Percentiles rank a stretch among this genome's conserved stretches.
Conservation (phyloP, 2,113 vertebrate species). For the Rallus limicola region DNA sequence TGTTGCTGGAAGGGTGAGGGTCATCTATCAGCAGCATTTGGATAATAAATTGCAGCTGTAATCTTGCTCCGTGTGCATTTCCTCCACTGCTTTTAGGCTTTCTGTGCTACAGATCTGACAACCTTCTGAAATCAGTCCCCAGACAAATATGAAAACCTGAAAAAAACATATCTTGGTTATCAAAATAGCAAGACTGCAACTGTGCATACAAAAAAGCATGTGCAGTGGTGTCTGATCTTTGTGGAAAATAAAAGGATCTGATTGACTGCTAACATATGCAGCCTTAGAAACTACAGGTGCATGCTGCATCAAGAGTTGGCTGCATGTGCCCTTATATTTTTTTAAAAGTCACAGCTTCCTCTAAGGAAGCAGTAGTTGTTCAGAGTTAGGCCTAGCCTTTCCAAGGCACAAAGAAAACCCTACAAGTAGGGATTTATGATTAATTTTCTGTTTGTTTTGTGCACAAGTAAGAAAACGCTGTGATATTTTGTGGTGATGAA, state of each 20-base stretch:
- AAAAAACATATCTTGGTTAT: not conserved
- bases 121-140: not conserved
- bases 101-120: not conserved
- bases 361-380: not conserved
- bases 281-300: not conserved
- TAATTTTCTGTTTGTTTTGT: conserved; percentile 9
- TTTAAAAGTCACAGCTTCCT: not conserved
- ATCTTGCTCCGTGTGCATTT: not conserved
- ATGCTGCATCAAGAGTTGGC: not conserved
- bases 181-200: not conserved
- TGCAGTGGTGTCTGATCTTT: not conserved
- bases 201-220: not conserved
- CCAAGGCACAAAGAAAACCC: not conserved
- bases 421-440: not conserved
- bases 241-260: not conserved
- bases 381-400: not conserved
- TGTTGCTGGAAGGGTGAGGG: not conserved
- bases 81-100: not conserved
- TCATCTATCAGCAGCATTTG: not conserved
- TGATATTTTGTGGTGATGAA: not conserved
- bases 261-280: not conserved
- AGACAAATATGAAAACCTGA: not conserved
- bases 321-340: not conserved
- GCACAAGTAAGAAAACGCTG: not conserved
- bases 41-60: not conserved